These are phyloP conservation scores for Limanda limanda DNA, from an alignment of 2,113 vertebrate genomes.

Conservation along the genomic window DNA sequence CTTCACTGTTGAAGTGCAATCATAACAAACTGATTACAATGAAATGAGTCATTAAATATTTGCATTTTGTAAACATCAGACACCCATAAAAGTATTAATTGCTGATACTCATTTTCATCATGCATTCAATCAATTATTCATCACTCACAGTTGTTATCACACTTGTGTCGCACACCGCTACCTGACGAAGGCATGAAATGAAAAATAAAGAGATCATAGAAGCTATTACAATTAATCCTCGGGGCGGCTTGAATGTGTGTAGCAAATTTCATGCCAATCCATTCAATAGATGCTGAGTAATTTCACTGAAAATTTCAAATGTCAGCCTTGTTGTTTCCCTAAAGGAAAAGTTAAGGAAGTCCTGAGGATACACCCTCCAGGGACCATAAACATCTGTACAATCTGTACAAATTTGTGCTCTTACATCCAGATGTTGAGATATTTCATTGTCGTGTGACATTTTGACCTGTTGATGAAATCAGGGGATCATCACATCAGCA, in stretches of 20 bases:
- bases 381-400: background rate
- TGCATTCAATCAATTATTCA: background rate
- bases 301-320: background rate
- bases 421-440: too few relatives aligned
- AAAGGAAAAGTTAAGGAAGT: background rate
- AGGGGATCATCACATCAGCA: too few relatives aligned
- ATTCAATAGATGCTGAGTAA: background rate
- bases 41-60: background rate
- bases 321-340: background rate
- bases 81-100: background rate
- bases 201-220: background rate
- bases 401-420: too few relatives aligned
- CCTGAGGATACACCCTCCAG: background rate
- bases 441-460: too few relatives aligned
- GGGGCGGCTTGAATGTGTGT: background rate
- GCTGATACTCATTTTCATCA: background rate
- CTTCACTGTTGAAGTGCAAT: background rate
- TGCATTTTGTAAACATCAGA: background rate
- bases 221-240: background rate
- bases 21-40: background rate
- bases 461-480: too few relatives aligned
- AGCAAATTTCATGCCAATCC: background rate
- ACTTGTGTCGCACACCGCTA: background rate
- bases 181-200: background rate
- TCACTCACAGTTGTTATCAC: background rate